Evolutionary conservation across 2,797 vertebrate genomes (phyloP).

Genomic region (Meriones psammophilus): DNA sequence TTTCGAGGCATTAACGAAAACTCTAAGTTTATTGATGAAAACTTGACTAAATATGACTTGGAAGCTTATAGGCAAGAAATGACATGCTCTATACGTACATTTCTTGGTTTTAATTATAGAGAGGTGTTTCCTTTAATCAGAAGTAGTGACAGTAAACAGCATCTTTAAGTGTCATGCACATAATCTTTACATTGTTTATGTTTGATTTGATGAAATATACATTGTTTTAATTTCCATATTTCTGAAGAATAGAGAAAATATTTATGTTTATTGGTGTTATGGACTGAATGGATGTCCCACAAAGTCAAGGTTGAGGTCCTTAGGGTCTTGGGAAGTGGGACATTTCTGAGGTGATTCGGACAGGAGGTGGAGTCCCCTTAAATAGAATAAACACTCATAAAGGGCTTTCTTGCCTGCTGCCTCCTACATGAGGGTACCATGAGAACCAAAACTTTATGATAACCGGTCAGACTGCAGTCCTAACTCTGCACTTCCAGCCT

Average conservation of each 20-base stretch:
- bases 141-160: not conserved
- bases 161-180: not conserved
- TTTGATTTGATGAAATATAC: not conserved
- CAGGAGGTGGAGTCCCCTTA: not conserved
- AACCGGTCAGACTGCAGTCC: too few relatives aligned
- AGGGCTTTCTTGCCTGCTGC: not conserved
- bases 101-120: conserved; percentile 60
- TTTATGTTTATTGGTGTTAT: not conserved
- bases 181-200: not conserved
- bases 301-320: not conserved
- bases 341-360: not conserved
- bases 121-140: conserved; percentile 32
- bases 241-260: not conserved
- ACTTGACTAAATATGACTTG: not conserved
- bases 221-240: conserved; percentile 18
- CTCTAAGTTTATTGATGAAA: conserved; percentile 40
- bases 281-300: not conserved
- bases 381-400: not conserved
- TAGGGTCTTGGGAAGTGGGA: not conserved
- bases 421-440: not conserved
- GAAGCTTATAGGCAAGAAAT: not conserved
- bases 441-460: not conserved
- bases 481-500: not conserved
- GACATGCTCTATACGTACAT: not conserved
- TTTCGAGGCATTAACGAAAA: conserved; percentile 51